Evolutionary conservation across 2,888 invertebrate species (phyloP), one percentile per base, ranked within the genome.

Genomic region (Suillia variegata): DNA sequence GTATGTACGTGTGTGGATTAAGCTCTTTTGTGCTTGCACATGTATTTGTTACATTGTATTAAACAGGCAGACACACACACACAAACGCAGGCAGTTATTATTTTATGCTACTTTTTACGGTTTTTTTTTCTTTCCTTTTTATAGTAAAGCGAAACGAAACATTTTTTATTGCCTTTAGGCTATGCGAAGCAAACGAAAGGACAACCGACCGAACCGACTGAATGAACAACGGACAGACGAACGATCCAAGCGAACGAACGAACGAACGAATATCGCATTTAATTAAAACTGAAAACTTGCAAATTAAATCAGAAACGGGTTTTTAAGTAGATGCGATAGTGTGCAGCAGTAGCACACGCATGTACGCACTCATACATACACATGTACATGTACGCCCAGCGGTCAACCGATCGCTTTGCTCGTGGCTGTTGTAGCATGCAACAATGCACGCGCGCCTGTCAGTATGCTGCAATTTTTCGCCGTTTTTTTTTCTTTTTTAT

Each of bases 251-350:
- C n/a, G n/a, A n/a, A n/a, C n/a, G n/a, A n/a, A n/a, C n/a, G n/a
- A n/a, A n/a, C n/a, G n/a, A n/a, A n/a, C n/a, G n/a, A 6, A 38
- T n/a, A 66, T 66, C 73, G 76, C 75, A 73, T 77, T 76, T 77
- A 76, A 76, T 76, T 76, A 78, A 78, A 78, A 77, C 73, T 75
- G 75, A 76, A 75, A 64, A 65, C 64, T 67, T 67, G 62, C 60
- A 65, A 67, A 67, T 65, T 65, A 65, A 67, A 67, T 65, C 67
- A 65, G 65, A 42, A 51, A 42, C n/a, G 38, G 38, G 4, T 38
- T 38, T 38, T 38, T n/a, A 38, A 13, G 38, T n/a, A 6, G 38
- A 38, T 38, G 38, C 38, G n/a, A 38, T 38, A 38, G 38, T 38
- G 38, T 38, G 38, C 38, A 38, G 64, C 69, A 64, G 70, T 70